Evolutionary conservation across 2,888 invertebrate species (phyloP).

Genomic region (Meiosimyza decipiens): DNA sequence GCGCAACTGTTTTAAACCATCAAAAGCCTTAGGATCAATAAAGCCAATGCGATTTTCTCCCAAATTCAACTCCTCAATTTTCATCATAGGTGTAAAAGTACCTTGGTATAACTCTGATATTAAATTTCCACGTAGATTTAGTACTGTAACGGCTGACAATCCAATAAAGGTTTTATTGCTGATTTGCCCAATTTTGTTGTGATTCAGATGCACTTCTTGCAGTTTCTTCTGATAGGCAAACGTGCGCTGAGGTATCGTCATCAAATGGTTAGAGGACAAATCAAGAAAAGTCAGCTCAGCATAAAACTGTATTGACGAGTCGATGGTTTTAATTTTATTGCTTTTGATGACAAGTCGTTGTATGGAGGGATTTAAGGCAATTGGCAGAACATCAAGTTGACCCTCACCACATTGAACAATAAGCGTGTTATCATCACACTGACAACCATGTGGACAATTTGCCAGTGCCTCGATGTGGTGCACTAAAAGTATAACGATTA

Average conservation of each 20-base stretch:
- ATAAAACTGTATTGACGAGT: slow-evolving; percentile 90
- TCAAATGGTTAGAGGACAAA: slow-evolving; percentile 84
- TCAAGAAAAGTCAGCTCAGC: slow-evolving; percentile 86
- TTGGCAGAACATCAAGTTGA: slow-evolving; percentile 88
- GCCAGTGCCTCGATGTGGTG: slow-evolving; percentile 66
- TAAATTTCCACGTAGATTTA: slow-evolving; percentile 85
- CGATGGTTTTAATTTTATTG: slow-evolving; percentile 88
- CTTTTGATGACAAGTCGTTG: slow-evolving; percentile 85
- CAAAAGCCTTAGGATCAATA: slow-evolving; percentile 82
- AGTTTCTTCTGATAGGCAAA: slow-evolving; percentile 85
- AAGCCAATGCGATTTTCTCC: slow-evolving; percentile 86
- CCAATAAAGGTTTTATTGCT: slow-evolving; percentile 86
- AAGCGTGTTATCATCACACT: slow-evolving; percentile 89
- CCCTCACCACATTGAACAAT: slow-evolving; percentile 88
- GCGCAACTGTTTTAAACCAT: slow-evolving; percentile 78
- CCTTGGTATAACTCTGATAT: slow-evolving; percentile 82
- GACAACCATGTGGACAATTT: slow-evolving; percentile 86
- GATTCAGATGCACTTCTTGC: slow-evolving; percentile 84
- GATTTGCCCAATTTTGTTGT: slow-evolving; percentile 85
- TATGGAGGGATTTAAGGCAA: slow-evolving; percentile 90
- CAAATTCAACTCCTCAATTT: slow-evolving; percentile 85
- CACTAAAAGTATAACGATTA: slow-evolving; percentile 30
- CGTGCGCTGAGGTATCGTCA: slow-evolving; percentile 83
- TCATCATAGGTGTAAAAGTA: slow-evolving; percentile 78
- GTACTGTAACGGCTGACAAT: slow-evolving; percentile 79